phyloP scores from a whole-genome alignment of 2,797 vertebrate genomes.

The Squalus acanthias region DNA sequence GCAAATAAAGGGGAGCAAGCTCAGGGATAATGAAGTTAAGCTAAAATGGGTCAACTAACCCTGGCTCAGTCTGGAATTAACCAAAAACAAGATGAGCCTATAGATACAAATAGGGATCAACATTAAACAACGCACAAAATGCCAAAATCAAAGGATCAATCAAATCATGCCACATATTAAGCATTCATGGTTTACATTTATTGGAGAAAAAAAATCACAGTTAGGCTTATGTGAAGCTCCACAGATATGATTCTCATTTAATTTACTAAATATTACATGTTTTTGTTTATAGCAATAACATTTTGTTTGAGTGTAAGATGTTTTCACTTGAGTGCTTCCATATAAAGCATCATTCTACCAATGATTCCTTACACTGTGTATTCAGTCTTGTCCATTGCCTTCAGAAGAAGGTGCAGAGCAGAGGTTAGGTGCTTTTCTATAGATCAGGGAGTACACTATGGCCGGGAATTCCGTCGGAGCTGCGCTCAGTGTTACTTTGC shows the following conservation, averaged over 20 bases:
- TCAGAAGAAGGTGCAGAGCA: not conserved
- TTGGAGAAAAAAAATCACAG: not conserved
- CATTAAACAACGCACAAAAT: not conserved
- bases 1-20: slow-evolving; percentile 13
- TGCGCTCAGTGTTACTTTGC: not conserved
- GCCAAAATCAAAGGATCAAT: not conserved
- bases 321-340: not conserved
- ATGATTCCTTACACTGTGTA: not conserved
- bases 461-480: not conserved
- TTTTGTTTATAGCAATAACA: not conserved
- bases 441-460: not conserved
- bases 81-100: too few species aligned
- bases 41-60: not conserved
- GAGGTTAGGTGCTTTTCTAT: not conserved
- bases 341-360: not conserved
- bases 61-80: not conserved
- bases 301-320: not conserved
- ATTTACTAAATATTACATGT: slow-evolving; percentile 5
- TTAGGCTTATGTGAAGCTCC: not conserved
- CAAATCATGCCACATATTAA: not conserved
- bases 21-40: not conserved
- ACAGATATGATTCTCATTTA: not conserved
- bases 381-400: not conserved
- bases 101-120: not conserved
- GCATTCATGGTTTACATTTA: not conserved